Evolutionary conservation across 1,140 invertebrate genomes (phyloP).

Genomic region (Mycetomoellerius zeteki): DNA sequence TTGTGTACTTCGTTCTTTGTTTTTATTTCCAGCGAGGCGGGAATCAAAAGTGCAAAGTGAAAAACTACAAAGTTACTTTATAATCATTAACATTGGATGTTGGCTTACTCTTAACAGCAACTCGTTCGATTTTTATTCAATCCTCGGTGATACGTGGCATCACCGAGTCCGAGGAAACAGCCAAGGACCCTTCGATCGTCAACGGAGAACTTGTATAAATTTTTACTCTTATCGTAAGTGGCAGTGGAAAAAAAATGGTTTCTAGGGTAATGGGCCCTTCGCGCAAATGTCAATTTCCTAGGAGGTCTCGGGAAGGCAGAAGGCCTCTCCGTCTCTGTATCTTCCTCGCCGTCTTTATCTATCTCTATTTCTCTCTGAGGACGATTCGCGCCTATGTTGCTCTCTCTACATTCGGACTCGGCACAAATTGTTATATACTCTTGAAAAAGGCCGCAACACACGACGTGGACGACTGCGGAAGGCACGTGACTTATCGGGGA

Average conservation of each 20-base stretch:
- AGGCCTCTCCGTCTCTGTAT: constrained; percentile 71
- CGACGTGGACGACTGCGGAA: background rate
- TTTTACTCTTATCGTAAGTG: constrained; percentile 65
- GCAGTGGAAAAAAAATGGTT: constrained; percentile 46
- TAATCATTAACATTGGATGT: background rate
- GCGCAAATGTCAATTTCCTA: constrained; percentile 84
- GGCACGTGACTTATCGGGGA: background rate
- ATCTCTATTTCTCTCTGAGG: constrained; percentile 72
- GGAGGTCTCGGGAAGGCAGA: constrained; percentile 75
- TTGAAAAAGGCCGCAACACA: constrained; percentile 11
- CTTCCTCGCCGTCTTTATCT: constrained; percentile 75
- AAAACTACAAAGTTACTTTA: constrained; percentile 11
- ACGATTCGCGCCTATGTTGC: constrained; percentile 46
- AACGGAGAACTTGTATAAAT: constrained; percentile 60
- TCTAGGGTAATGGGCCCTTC: constrained; percentile 73
- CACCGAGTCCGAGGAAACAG: background rate
- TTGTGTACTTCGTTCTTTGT: background rate
- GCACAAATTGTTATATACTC: background rate
- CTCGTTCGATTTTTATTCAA: background rate
- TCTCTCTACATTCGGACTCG: background rate
- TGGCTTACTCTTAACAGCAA: background rate
- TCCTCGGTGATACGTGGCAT: background rate
- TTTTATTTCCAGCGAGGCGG: background rate
- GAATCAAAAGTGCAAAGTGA: constrained; percentile 13
- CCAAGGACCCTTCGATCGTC: constrained; percentile 59